Conservation (phyloP, 2,797 vertebrate genomes). For the Pseudochirops cupreus region DNA sequence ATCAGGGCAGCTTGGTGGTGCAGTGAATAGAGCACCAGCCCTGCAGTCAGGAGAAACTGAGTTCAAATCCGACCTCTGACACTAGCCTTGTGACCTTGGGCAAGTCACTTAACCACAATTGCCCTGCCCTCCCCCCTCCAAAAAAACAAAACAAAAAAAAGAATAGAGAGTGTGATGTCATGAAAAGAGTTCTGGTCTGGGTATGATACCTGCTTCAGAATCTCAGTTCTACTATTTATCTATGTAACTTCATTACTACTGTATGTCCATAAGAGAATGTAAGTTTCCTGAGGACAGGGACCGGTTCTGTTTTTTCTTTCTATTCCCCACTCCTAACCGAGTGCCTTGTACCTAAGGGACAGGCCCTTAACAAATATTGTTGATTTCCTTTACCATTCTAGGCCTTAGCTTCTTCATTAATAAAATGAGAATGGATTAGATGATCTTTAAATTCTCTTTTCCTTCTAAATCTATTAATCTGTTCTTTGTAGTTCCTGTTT, state of each 20-base stretch:
- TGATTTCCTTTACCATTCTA: background rate
- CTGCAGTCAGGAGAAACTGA: no score
- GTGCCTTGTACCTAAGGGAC: background rate
- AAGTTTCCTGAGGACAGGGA: background rate
- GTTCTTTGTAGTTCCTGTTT: background rate
- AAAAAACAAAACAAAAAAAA: background rate
- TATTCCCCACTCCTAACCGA: background rate
- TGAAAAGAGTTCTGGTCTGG: background rate
- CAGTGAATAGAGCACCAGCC: no score
- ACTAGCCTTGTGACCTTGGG: no score
- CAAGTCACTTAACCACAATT: no score
- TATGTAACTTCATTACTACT: background rate
- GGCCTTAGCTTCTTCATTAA: background rate
- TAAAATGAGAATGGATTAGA: background rate
- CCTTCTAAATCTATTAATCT: background rate
- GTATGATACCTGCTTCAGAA: background rate
- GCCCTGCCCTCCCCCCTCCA: no score
- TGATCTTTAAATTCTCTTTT: background rate
- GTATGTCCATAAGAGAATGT: background rate
- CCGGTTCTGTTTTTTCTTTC: no score
- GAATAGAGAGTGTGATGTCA: background rate
- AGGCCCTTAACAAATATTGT: background rate
- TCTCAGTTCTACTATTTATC: background rate
- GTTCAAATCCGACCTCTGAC: no score
- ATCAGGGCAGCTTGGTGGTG: no score